These are phyloP conservation scores for Anguilla marmorata DNA, from an alignment of 2,797 vertebrate genomes.

Conservation along the genomic window DNA sequence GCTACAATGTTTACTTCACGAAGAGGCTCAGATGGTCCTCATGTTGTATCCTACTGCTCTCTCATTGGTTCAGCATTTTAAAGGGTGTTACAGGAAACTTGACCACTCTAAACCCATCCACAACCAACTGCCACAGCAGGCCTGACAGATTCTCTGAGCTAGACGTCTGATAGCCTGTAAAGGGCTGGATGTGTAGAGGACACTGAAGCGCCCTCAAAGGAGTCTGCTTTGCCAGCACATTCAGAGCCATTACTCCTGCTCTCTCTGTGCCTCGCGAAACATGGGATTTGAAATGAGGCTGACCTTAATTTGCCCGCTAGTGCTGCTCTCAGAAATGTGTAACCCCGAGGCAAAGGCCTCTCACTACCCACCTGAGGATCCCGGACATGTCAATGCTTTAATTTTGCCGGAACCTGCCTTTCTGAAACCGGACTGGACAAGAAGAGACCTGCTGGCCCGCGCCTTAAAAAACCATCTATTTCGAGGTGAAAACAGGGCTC, in stretches of 20 bases:
- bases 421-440: conserved; percentile 23
- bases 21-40: not conserved
- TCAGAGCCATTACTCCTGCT: conserved; percentile 54
- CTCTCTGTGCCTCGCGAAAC: conserved; percentile 52
- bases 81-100: not conserved
- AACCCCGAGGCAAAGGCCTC: conserved; percentile 78
- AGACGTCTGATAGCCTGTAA: not conserved
- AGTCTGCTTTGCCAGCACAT: conserved; percentile 52
- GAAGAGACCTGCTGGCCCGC: conserved; percentile 36
- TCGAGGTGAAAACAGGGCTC: conserved; percentile 5
- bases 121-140: not conserved
- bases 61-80: not conserved
- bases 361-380: conserved; percentile 50
- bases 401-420: not conserved
- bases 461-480: not conserved
- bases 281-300: conserved; percentile 59
- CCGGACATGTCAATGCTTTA: not conserved
- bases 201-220: conserved; percentile 51
- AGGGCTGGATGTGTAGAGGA: not conserved
- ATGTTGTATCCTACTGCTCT: not conserved
- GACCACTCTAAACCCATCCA: not conserved
- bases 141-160: not conserved
- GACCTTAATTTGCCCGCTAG: conserved; percentile 78
- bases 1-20: not conserved
- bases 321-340: conserved; percentile 74